phyloP scores from a whole-genome alignment of 2,113 vertebrate species.

The Otocyon megalotis region DNA sequence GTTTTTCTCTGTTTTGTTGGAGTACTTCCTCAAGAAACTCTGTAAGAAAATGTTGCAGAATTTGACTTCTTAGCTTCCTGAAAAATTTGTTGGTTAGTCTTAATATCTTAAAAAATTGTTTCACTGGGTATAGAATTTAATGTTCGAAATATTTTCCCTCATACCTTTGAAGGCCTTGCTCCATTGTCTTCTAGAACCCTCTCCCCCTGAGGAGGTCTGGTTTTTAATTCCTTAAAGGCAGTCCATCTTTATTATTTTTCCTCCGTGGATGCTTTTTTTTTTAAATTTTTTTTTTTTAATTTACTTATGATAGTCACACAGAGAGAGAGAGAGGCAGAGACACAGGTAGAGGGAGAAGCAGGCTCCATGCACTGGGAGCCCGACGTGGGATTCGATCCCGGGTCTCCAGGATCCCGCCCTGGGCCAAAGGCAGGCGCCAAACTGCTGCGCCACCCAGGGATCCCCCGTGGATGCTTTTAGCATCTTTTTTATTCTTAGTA shows the following conservation, averaged over 20 bases:
- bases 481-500: background rate
- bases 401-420: no score
- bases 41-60: background rate
- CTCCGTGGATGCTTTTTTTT: background rate
- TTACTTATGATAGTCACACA: no score
- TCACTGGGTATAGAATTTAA: background rate
- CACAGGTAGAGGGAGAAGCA: no score
- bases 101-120: background rate
- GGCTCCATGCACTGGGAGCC: no score
- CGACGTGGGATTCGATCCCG: no score
- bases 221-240: background rate
- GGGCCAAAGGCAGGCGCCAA: no score
- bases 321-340: no score
- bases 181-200: background rate
- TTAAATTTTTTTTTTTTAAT: no score
- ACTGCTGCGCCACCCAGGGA: no score
- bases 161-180: background rate
- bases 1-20: background rate
- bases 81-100: background rate
- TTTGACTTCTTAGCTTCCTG: background rate
- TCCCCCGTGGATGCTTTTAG: background rate
- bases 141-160: background rate
- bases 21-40: background rate
- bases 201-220: background rate
- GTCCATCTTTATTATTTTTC: background rate